Base-by-base conservation (phyloP, 2,113 vertebrate genomes). In the Fregata magnificens region DNA sequence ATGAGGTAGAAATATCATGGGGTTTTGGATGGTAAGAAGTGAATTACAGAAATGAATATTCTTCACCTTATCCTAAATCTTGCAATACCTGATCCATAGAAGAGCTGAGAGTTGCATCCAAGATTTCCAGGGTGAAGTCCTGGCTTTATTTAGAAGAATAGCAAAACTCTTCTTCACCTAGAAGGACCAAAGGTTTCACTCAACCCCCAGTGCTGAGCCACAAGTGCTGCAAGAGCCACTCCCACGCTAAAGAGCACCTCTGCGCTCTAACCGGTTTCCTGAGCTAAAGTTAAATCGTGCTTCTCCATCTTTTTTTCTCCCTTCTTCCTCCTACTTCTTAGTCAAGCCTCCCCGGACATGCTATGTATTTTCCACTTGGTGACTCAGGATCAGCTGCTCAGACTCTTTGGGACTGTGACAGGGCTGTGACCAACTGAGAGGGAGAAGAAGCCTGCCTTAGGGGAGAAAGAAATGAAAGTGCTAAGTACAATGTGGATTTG, bases 331-430 rank as follows among this genome's bases (percentile, higher is more conserved):
- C 76, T 78, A 16, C 50, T 74, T 77, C 50, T 90, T 49, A n/a
- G 32, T 21, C 45, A 61, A 89, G 40, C 19, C 36, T 74, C 44
- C 65, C 77, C 9, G 7, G 79, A 59, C 45, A 18, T 9, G 32
- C 49, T 49, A 4, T 3, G 20, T 67, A 20, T 86, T 94, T 93
- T 58, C 59, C 61, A 44, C 91, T 83, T 74, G 40, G 80, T 83
- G 93, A 95, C 86, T 96, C 80, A 88, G 80, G 52, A 95, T 95
- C 88, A 92, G 92, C 80, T 95, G 83, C 81, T 95, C 65, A 56
- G 9, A 86, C 38, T 90, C 76, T 59, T 69, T 44, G 88, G 82
- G 86, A 86, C n/a, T 1, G 5, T 78, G 90, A 92, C 71, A 53
- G 53, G 71, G 76, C 66, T 88, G 50, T 89, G 95, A 80, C 42